Evolutionary conservation across 2,113 vertebrate genomes (phyloP).

Genomic region (Scolopax mira): DNA sequence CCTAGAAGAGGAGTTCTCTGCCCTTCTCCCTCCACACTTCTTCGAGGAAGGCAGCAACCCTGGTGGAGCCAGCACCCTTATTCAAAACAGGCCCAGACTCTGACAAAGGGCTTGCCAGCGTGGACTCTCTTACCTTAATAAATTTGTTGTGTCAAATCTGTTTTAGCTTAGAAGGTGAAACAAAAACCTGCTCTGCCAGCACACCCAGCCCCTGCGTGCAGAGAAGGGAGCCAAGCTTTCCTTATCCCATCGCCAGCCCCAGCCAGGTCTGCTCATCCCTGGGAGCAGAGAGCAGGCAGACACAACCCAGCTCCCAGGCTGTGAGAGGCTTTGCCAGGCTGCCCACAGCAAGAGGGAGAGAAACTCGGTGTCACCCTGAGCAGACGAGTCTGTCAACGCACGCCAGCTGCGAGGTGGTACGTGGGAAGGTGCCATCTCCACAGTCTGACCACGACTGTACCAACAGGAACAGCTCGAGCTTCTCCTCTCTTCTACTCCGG

Average conservation of each 20-base stretch:
- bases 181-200: not conserved
- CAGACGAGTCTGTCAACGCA: accelerated
- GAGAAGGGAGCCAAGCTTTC: not conserved
- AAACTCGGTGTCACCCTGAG: not conserved
- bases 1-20: not conserved
- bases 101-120: not conserved
- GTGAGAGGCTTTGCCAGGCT: not conserved
- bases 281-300: not conserved
- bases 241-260: not conserved
- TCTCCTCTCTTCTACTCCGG: not conserved
- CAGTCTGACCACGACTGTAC: not conserved
- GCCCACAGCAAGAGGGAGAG: not conserved
- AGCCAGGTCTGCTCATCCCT: not conserved
- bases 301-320: not conserved
- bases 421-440: not conserved
- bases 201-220: not conserved
- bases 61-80: not conserved
- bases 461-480: not conserved
- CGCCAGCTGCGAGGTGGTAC: accelerated
- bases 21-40: not conserved
- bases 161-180: not conserved
- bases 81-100: not conserved
- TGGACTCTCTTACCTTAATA: not conserved
- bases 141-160: not conserved
- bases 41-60: not conserved